phyloP scores from a whole-genome alignment of 2,888 invertebrate genomes.

The Noctuana brunneofusca region DNA sequence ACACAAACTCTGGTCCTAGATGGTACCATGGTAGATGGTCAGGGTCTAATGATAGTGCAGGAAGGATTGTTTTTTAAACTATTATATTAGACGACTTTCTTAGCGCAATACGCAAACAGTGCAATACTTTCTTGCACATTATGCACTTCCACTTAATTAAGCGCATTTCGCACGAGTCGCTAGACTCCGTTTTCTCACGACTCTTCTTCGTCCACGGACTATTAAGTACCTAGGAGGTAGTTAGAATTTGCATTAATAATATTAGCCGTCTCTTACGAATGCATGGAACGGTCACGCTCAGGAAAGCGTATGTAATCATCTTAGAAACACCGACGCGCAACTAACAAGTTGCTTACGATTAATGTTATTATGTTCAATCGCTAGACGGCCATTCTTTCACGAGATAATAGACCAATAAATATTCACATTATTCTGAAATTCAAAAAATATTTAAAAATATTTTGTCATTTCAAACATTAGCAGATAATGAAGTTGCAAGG shows the following conservation, averaged over 20 bases:
- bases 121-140: slow-evolving; percentile 1
- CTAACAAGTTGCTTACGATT: slow-evolving; percentile 7
- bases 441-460: too few relatives aligned
- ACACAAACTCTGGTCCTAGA: too few relatives aligned
- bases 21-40: too few relatives aligned
- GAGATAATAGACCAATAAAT: too few relatives aligned
- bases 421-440: too few relatives aligned
- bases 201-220: slow-evolving; percentile 57
- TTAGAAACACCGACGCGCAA: slow-evolving; percentile 34
- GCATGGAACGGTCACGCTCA: slow-evolving; percentile 30
- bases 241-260: slow-evolving; percentile 70
- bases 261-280: slow-evolving; percentile 48
- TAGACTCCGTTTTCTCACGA: slow-evolving; percentile 67
- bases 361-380: background rate
- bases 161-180: slow-evolving; percentile 44
- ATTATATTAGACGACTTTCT: background rate
- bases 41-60: too few relatives aligned
- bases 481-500: too few relatives aligned
- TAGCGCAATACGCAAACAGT: background rate
- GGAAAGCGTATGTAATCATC: slow-evolving; percentile 35
- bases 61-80: background rate
- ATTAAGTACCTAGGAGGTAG: slow-evolving; percentile 54
- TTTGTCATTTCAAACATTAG: too few relatives aligned
- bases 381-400: too few relatives aligned
- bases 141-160: slow-evolving; percentile 40